Percentiles rank a stretch among this genome's conserved stretches.
Conservation (phyloP, 2,888 invertebrate genomes). For the Bugulina stolonifera region DNA sequence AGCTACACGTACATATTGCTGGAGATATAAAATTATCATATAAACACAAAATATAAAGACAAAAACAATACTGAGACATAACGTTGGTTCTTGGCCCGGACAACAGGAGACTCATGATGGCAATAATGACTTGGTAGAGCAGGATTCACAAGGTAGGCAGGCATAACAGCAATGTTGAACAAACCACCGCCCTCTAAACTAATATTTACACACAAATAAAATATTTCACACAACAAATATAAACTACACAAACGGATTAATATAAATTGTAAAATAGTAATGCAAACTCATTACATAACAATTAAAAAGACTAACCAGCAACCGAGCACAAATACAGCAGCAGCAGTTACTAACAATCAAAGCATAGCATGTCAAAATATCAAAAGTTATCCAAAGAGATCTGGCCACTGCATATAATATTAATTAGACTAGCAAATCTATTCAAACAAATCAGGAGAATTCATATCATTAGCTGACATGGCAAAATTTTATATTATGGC, state of each 20-base stretch:
- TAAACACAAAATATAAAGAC: constrained; percentile 7
- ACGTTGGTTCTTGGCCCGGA: constrained; percentile 25
- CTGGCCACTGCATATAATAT: background rate
- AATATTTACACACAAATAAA: background rate
- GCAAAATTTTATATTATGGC: too few species aligned
- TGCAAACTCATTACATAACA: background rate
- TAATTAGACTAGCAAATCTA: too few species aligned
- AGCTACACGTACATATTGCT: background rate
- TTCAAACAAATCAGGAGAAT: too few species aligned
- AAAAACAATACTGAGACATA: constrained; percentile 24
- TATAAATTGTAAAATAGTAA: background rate
- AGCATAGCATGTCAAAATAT: too few species aligned
- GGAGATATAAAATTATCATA: too few species aligned
- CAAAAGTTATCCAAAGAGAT: background rate
- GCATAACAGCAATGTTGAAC: background rate
- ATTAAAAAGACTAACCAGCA: background rate
- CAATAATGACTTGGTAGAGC: background rate
- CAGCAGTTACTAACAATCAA: background rate
- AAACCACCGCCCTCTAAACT: background rate
- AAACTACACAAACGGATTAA: background rate
- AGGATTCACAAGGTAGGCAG: background rate
- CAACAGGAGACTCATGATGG: constrained; percentile 25
- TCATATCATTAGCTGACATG: too few species aligned
- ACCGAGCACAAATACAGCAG: background rate
- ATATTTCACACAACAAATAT: background rate